A percentile compares a stretch with the other conserved stretches of the same genome.
Evolutionary conservation across 2,797 vertebrate species (phyloP).

Genomic region (Pelodytes ibericus): DNA sequence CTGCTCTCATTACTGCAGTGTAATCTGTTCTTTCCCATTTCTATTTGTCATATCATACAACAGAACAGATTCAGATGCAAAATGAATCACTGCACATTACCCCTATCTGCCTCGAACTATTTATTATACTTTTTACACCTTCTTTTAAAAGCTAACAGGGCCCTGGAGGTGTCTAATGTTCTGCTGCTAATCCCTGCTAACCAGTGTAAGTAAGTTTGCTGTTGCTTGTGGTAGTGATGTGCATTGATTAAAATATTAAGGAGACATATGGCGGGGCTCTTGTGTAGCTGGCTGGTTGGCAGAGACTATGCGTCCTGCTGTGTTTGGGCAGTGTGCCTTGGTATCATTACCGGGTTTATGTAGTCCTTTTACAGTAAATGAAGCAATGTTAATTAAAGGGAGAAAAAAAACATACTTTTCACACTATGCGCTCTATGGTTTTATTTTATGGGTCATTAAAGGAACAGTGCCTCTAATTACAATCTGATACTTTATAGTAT

Average conservation of each 20-base stretch:
- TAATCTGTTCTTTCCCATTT: neutral
- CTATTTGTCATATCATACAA: neutral
- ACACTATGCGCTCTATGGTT: neutral
- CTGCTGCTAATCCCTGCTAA: neutral
- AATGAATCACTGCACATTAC: too few relatives aligned
- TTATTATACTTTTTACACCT: too few relatives aligned
- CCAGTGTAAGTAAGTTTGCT: neutral
- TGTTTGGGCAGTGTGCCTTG: neutral
- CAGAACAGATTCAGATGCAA: neutral
- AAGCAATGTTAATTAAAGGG: neutral
- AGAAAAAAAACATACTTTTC: neutral
- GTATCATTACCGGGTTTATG: neutral
- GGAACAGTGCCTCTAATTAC: too few relatives aligned
- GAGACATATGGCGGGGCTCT: neutral
- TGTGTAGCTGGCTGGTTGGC: neutral
- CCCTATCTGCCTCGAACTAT: too few relatives aligned
- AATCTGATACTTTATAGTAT: too few relatives aligned
- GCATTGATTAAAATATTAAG: neutral
- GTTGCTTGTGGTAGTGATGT: neutral
- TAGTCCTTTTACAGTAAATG: neutral
- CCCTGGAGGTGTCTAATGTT: neutral
- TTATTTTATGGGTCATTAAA: too few relatives aligned
- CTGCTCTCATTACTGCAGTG: neutral
- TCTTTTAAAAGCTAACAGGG: too few relatives aligned
- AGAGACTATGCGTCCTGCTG: neutral